These are phyloP conservation scores for Cyclargus thomasi DNA, from an alignment of 1,140 invertebrate species.

Conservation along the genomic window DNA sequence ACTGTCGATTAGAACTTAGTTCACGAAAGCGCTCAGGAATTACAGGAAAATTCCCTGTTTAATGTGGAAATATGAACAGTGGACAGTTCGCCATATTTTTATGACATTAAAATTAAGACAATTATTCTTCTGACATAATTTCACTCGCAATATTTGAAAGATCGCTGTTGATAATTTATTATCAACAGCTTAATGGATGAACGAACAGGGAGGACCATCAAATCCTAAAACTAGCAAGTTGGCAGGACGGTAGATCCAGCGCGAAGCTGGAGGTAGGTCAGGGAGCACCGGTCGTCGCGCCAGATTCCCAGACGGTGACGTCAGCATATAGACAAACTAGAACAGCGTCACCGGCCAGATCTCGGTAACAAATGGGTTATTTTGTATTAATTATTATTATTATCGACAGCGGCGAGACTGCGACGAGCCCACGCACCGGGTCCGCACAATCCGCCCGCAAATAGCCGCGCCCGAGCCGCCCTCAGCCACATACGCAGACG, in stretches of 20 bases:
- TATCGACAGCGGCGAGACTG: slow-evolving; percentile 67
- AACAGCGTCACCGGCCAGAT: slow-evolving; percentile 59
- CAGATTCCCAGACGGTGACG: slow-evolving; percentile 71
- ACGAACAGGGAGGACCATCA: background rate
- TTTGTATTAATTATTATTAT: slow-evolving; percentile 63
- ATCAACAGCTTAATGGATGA: no score
- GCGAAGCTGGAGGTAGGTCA: slow-evolving; percentile 68
- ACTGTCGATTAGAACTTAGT: background rate
- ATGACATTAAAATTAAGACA: no score
- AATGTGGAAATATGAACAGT: no score
- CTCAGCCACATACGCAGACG: slow-evolving; percentile 14
- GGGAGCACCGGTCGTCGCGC: slow-evolving; percentile 49
- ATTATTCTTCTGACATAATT: no score
- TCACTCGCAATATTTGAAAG: no score
- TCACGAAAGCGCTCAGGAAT: background rate
- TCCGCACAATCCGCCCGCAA: slow-evolving; percentile 48
- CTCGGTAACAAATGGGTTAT: slow-evolving; percentile 61
- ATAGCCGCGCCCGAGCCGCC: slow-evolving; percentile 37
- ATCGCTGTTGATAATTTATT: no score
- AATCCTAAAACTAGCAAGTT: background rate
- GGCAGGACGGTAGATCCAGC: slow-evolving; percentile 14
- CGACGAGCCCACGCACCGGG: slow-evolving; percentile 62
- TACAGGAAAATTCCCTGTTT: background rate
- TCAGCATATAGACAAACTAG: slow-evolving; percentile 69
- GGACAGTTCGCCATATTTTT: no score